Conservation (phyloP, 1,140 invertebrate genomes). For the Portunus trituberculatus region DNA sequence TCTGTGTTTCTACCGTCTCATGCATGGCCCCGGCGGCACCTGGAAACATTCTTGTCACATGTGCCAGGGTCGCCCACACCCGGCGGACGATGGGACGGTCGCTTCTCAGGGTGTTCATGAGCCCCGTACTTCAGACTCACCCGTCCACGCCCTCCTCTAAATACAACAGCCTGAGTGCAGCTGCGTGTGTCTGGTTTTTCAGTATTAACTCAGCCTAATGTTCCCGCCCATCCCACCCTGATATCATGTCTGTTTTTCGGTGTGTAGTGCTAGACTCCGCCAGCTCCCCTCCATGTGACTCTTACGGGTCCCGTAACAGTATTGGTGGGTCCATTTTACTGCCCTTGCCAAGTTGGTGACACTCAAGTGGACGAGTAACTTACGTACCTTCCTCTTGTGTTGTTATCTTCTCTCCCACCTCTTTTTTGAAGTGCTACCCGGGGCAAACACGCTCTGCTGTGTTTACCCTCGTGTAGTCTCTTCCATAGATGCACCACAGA, state of each 20-base stretch:
- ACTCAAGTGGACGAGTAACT: slow-evolving; percentile 52
- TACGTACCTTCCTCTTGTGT: slow-evolving; percentile 28
- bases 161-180: neutral
- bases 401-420: too few relatives aligned
- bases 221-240: neutral
- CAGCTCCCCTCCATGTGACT: neutral
- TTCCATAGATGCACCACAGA: too few relatives aligned
- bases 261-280: neutral
- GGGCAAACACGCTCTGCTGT: too few relatives aligned
- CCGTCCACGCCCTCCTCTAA: neutral
- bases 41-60: slow-evolving; percentile 45
- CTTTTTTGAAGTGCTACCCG: too few relatives aligned
- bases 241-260: neutral
- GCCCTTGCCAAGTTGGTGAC: slow-evolving; percentile 64
- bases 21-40: slow-evolving; percentile 55
- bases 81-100: slow-evolving; percentile 35
- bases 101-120: neutral
- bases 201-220: neutral
- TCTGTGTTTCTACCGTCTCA: slow-evolving; percentile 33
- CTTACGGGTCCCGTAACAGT: neutral
- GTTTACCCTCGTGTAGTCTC: too few relatives aligned
- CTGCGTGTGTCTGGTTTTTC: neutral
- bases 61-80: slow-evolving; percentile 7
- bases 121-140: neutral
- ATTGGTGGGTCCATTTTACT: neutral